Evolutionary conservation across 2,797 vertebrate genomes (phyloP).

Genomic region (Melanogrammus aeglefinus): DNA sequence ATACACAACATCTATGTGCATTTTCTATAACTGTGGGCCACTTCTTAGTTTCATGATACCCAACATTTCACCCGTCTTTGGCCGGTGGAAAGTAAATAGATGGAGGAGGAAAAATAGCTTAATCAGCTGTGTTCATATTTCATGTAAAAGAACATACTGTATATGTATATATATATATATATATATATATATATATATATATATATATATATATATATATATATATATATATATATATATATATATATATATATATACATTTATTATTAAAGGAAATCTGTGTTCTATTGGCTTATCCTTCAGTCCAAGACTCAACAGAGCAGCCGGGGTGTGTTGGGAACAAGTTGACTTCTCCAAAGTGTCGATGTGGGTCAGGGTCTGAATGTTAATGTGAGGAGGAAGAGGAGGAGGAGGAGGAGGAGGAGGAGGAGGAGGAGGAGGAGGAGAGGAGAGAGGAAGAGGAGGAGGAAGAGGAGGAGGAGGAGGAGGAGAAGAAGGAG

Average conservation of each 20-base stretch:
- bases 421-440: no score
- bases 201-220: neutral
- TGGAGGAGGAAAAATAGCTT: slow-evolving; percentile 46
- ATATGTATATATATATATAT: no score
- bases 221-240: slow-evolving; percentile 6
- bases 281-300: slow-evolving; percentile 48
- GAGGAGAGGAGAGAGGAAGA: no score
- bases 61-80: slow-evolving; percentile 37
- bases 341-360: slow-evolving; percentile 52
- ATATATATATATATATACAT: slow-evolving; percentile 6
- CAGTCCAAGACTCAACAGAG: slow-evolving; percentile 52
- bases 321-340: slow-evolving; percentile 49
- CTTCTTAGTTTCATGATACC: neutral
- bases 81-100: slow-evolving; percentile 23
- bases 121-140: slow-evolving; percentile 38
- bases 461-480: no score
- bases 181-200: neutral
- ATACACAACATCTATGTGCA: neutral
- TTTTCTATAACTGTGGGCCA: neutral
- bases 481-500: no score
- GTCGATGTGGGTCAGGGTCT: slow-evolving; percentile 63
- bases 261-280: slow-evolving; percentile 14
- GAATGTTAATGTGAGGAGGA: slow-evolving; percentile 30
- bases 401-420: no score
- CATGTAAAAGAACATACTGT: slow-evolving; percentile 1